Percentiles rank a stretch among this genome's conserved stretches.
Evolutionary conservation across 2,113 vertebrate genomes (phyloP).

Genomic region (Ctenodactylus gundi): DNA sequence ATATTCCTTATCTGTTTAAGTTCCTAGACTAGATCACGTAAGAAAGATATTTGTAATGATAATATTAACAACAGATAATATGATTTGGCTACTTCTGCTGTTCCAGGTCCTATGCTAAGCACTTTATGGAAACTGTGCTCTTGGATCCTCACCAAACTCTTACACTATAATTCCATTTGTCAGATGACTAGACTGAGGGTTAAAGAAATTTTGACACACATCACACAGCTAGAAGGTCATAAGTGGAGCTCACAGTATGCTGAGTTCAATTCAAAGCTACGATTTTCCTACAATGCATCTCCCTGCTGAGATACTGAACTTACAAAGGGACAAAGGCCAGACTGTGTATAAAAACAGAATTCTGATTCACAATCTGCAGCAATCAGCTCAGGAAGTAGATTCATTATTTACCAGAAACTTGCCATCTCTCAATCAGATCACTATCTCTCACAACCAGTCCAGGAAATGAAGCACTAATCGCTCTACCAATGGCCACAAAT

Average conservation of each 20-base stretch:
- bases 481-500: neutral
- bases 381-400: neutral
- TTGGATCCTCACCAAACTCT: neutral
- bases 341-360: neutral
- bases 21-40: neutral
- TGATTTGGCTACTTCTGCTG: neutral
- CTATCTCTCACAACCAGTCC: neutral
- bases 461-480: neutral
- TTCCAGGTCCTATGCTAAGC: neutral
- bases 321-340: slow-evolving; percentile 8
- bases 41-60: neutral
- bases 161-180: neutral
- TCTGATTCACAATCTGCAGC: neutral
- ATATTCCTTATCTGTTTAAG: neutral
- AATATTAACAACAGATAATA: neutral
- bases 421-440: neutral
- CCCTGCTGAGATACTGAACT: neutral
- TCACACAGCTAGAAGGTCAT: neutral
- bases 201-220: neutral
- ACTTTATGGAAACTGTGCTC: too few relatives aligned
- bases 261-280: neutral
- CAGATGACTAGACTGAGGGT: neutral
- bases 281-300: neutral
- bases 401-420: neutral
- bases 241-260: too few relatives aligned